Evolutionary conservation across 2,888 invertebrate species (phyloP), one percentile per base, ranked within the genome.

Genomic region (Apamea monoglypha): DNA sequence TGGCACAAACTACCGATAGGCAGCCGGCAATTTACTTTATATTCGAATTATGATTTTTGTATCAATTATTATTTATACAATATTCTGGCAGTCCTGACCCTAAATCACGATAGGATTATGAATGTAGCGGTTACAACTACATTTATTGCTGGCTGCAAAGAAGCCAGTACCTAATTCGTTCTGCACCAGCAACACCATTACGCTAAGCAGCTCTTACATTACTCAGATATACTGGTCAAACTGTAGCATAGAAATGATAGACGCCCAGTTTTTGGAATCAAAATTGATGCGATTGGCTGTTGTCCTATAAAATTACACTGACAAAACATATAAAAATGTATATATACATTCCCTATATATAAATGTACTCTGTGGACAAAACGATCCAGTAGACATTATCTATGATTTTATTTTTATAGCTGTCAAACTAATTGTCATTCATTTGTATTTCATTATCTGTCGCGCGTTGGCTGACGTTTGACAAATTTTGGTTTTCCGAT

Each of bases 401-500:
- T 72, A 36, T 69, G 61, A n/a, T 44, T 25, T 6, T 56, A 56
- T 4, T 68, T 68, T 18, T 29, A 8, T 4, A 0, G 14, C 63
- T 81, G 76, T 81, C 81, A 85, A 70, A 70, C 50, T 82, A 81
- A 64, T 32, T 44, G 64, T 80, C 80, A 73, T 29, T 47, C 36
- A 47, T 64, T 80, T 61, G 68, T 36, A 69, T 32, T 70, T 70
- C 32, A 29, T 78, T 71, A 56, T 36, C 70, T 79, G 80, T 84
- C 72, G 74, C 69, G 73, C 47, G 59, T 18, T 80, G 40, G 64
- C 25, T 68, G 78, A 77, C 67, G 74, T 83, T 74, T 78, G 78
- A 66, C 68, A 68, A 87, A 76, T 74, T 79, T 84, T 76, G 61
- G 72, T 87, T 75, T 87, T 77, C 81, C 69, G 81, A 84, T 84